A percentile compares a stretch with the other conserved stretches of the same genome.
These are phyloP conservation scores for Pachycephala philippinensis DNA, from an alignment of 2,113 vertebrate genomes.

Conservation along the genomic window DNA sequence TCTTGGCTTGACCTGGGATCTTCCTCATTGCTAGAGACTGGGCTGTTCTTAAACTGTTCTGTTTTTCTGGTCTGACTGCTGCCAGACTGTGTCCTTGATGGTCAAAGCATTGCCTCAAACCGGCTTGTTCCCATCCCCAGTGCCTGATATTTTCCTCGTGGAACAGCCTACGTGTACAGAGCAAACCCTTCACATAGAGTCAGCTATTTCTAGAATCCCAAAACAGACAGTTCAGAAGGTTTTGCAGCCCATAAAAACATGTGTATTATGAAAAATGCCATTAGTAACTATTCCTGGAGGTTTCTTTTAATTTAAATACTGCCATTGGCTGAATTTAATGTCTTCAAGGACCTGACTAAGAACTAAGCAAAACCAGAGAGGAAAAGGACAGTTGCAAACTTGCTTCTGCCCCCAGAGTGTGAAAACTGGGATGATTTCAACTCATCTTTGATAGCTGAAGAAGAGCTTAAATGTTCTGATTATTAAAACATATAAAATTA, in stretches of 20 bases:
- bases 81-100: not conserved
- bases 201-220: not conserved
- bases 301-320: not conserved
- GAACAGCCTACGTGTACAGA: not conserved
- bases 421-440: not conserved
- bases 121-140: not conserved
- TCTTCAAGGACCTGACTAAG: not conserved
- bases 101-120: rapidly evolving
- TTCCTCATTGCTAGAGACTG: not conserved
- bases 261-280: not conserved
- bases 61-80: not conserved
- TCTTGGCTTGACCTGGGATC: not conserved
- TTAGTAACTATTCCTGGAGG: not conserved
- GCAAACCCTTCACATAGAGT: rapidly evolving
- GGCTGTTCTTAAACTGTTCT: not conserved
- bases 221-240: not conserved
- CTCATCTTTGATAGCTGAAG: not conserved
- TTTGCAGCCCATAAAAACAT: not conserved
- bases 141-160: not conserved
- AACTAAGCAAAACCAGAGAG: not conserved
- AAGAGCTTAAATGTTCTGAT: not conserved
- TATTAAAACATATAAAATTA: not conserved
- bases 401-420: not conserved
- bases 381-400: not conserved
- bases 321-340: not conserved